These are phyloP conservation scores for Peromyscus maniculatus DNA, from an alignment of 2,113 vertebrate species.

Conservation along the genomic window DNA sequence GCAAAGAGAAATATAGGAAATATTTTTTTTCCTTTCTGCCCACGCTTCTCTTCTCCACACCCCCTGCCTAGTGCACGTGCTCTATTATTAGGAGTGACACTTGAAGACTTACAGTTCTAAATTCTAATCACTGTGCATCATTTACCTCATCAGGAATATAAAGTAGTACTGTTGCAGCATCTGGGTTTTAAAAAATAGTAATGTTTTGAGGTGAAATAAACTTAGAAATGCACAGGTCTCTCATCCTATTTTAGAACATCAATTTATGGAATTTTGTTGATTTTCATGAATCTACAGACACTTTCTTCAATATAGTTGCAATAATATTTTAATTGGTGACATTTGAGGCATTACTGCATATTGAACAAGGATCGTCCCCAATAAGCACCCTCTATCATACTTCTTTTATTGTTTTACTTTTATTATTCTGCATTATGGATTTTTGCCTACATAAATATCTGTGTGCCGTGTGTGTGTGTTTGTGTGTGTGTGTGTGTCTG, in stretches of 20 bases:
- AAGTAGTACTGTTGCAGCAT: neutral
- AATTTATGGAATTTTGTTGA: constrained; percentile 1
- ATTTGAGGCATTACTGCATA: neutral
- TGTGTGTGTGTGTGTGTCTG: neutral
- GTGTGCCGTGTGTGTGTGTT: neutral
- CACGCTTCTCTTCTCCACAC: neutral
- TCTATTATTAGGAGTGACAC: neutral
- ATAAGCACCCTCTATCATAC: neutral
- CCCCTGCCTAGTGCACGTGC: neutral
- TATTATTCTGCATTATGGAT: neutral
- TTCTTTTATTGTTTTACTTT: neutral
- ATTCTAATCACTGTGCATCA: constrained; percentile 6
- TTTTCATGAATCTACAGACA: neutral
- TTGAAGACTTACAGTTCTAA: neutral
- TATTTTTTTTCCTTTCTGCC: neutral
- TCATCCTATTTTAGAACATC: neutral
- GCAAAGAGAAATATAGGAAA: neutral
- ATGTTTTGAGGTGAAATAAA: neutral
- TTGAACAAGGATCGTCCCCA: neutral
- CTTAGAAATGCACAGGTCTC: neutral
- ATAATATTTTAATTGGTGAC: neutral
- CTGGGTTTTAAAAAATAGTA: neutral
- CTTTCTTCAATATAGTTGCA: neutral
- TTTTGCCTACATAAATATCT: neutral
- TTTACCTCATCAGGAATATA: neutral